A percentile compares a stretch with the other conserved stretches of the same genome.
phyloP scores from a whole-genome alignment of 2,113 vertebrate species.

The Sinocyclocheilus grahami region DNA sequence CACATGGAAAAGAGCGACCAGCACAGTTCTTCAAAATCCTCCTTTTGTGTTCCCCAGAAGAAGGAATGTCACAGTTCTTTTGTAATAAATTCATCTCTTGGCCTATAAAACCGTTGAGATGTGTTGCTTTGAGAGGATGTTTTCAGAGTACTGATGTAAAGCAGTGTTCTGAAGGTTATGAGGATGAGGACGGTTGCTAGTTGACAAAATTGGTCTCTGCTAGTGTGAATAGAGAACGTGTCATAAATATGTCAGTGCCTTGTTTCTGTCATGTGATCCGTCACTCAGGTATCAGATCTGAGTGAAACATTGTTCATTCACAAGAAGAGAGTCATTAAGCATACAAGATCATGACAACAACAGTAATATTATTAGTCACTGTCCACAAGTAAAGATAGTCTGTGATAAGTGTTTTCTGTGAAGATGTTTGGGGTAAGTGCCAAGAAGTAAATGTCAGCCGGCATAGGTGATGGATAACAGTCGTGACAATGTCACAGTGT shows the following conservation, averaged over 20 bases:
- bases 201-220: conserved; percentile 12
- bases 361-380: conserved; percentile 29
- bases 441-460: conserved; percentile 20
- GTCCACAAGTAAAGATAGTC: conserved; percentile 15
- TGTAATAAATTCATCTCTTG: conserved; percentile 19
- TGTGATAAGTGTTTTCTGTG: conserved; percentile 20
- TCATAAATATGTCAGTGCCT: conserved; percentile 21
- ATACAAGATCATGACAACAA: conserved; percentile 27
- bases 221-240: not conserved
- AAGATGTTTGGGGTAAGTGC: conserved; percentile 17
- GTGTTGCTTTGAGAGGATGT: not conserved
- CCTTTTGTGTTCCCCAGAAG: not conserved
- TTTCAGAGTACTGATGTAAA: conserved; percentile 24
- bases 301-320: conserved; percentile 11
- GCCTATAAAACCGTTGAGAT: conserved; percentile 4
- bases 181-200: conserved; percentile 18
- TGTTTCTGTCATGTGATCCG: conserved; percentile 17
- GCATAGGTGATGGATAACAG: conserved; percentile 36
- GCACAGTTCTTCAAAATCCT: not conserved
- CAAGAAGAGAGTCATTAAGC: not conserved
- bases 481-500: conserved; percentile 26
- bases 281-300: not conserved
- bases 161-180: conserved; percentile 8
- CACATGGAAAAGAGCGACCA: not conserved
- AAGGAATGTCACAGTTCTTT: not conserved